These are phyloP conservation scores for Teinopalpus imperialis DNA, from an alignment of 2,888 invertebrate species.

Conservation along the genomic window DNA sequence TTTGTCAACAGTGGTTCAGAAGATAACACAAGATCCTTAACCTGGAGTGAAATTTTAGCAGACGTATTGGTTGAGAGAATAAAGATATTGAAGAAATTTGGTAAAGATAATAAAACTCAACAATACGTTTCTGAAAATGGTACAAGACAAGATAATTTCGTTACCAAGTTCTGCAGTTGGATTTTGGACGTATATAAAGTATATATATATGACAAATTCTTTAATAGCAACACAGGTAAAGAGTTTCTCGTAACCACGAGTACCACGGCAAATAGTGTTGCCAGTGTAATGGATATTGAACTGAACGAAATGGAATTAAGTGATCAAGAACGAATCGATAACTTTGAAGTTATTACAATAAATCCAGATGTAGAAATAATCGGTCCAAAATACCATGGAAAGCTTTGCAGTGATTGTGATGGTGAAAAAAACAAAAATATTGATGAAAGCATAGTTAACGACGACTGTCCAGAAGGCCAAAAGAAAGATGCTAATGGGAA, in stretches of 20 bases:
- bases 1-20: constrained; percentile 40
- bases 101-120: constrained; percentile 35
- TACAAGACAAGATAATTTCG: constrained; percentile 33
- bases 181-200: constrained; percentile 54
- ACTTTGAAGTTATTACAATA: constrained; percentile 29
- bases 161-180: constrained; percentile 49
- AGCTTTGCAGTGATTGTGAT: constrained; percentile 37
- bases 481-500: constrained; percentile 45
- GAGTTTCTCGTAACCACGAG: constrained; percentile 2
- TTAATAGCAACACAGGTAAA: constrained; percentile 14
- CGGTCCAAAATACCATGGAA: constrained; percentile 57
- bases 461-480: constrained; percentile 47
- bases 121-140: constrained; percentile 29
- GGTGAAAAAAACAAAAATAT: constrained; percentile 29
- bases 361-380: constrained; percentile 63
- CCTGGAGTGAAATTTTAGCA: constrained; percentile 68
- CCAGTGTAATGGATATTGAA: constrained; percentile 33
- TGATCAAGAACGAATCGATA: constrained; percentile 19
- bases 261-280: constrained; percentile 2
- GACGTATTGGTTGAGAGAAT: constrained; percentile 62
- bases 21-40: constrained; percentile 44
- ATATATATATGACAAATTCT: constrained; percentile 49
- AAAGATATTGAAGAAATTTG: constrained; percentile 39
- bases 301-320: constrained; percentile 13
- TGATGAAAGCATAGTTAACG: constrained; percentile 21